phyloP scores from a whole-genome alignment of 2,113 vertebrate species.

The Periophthalmus modestus region DNA sequence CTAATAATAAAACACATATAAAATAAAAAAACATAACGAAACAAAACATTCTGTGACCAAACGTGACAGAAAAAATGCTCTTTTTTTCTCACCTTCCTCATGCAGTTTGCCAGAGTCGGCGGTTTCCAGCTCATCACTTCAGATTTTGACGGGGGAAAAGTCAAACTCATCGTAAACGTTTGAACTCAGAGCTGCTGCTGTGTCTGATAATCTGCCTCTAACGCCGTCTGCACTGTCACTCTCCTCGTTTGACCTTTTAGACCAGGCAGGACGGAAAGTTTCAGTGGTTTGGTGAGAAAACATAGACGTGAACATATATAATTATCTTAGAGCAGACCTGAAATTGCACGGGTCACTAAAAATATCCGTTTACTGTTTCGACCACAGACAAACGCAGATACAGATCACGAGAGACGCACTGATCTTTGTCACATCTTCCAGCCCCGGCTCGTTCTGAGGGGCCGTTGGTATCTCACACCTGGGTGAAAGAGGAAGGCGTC shows the following conservation, averaged over 20 bases:
- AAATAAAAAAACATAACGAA: no score
- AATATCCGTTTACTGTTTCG: slow-evolving; percentile 16
- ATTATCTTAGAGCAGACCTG: background rate
- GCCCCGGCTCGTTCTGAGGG: slow-evolving; percentile 8
- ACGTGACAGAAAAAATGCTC: no score
- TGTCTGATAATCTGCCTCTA: background rate
- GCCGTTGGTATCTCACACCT: slow-evolving; percentile 70
- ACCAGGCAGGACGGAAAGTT: slow-evolving; percentile 14
- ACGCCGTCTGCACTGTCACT: background rate
- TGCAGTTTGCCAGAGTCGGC: slow-evolving; percentile 36
- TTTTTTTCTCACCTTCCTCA: slow-evolving; percentile 32
- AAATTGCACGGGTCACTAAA: background rate
- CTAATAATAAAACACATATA: no score
- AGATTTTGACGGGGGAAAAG: slow-evolving; percentile 9
- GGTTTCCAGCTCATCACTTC: slow-evolving; percentile 48
- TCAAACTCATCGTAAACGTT: slow-evolving; percentile 25
- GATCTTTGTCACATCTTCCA: slow-evolving; percentile 4
- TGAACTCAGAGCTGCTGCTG: background rate
- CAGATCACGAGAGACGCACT: background rate
- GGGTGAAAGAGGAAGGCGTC: slow-evolving; percentile 71
- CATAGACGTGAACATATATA: background rate
- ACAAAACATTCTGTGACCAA: no score
- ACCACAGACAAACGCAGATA: slow-evolving; percentile 1
- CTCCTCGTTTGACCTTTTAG: background rate
- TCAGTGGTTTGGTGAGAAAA: slow-evolving; percentile 17